Evolutionary conservation across 2,113 vertebrate species (phyloP), one percentile per base, ranked within the genome.

Genomic region (Noturus placidus): DNA sequence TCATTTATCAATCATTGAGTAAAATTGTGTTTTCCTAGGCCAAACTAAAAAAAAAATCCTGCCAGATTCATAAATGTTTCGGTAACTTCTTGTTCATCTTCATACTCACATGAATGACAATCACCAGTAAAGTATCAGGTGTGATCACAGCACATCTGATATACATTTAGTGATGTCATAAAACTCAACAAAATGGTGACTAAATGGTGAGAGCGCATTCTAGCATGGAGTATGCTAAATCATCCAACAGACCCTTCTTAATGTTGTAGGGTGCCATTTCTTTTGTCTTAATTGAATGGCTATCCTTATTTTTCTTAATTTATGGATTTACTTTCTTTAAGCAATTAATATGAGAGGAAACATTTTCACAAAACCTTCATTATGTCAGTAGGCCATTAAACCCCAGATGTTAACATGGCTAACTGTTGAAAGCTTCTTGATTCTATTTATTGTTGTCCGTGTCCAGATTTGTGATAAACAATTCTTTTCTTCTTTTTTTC

Each of bases 391-490:
- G 30, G 56, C 20, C 25, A 25, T 38, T 11, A 22, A 59, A 82
- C 20, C 79, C 56, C 79, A 83, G 59, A 83, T 4, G 6, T 67
- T 50, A 50, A 25, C 54, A 59, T 57, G 69, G 35, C 54, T 59
- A 65, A 65, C 25, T 67, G 38, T 30, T 83, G 61, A 83, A 27
- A 42, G 35, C 13, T 82, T 67, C 46, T 56, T 19, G 4, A 70
- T 42, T 85, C 17, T 3, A 46, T 33, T 56, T 70, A 61, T 50
- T 83, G 42, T 30, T 50, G 46, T 4, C 52, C 1, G 35, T 15
- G 65, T 72, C 35, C 59, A 25, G 4, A 85, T 56, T 85, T 57
- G 30, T 85, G 50, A 38, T 67, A 30, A 83, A 83, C 27, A n/a
- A 8, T 59, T 70, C 4, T 72, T 27, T 46, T 27, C 50, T n/a